Percentiles rank a stretch among this genome's conserved stretches.
phyloP scores from a whole-genome alignment of 2,797 vertebrate genomes.

The Cygnus olor region DNA sequence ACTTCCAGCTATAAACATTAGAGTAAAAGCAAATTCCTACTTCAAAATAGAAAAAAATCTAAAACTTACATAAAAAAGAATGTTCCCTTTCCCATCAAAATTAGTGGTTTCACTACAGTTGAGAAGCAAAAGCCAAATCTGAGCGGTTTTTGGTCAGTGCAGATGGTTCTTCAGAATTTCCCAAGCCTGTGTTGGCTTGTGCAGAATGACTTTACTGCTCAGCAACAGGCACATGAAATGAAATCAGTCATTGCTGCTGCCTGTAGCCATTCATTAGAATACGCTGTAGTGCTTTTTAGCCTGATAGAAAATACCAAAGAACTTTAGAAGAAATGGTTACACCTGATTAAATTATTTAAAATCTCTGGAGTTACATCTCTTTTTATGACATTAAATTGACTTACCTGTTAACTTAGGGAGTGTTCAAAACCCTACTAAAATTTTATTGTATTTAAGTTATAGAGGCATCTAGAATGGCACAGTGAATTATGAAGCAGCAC shows the following conservation, averaged over 20 bases:
- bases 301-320: slow-evolving; percentile 55
- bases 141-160: background rate
- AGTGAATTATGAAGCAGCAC: slow-evolving; percentile 66
- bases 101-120: background rate
- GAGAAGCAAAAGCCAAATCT: background rate
- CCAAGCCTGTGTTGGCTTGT: slow-evolving; percentile 6
- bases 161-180: slow-evolving; percentile 46
- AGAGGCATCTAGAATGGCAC: slow-evolving; percentile 61
- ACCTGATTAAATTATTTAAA: slow-evolving; percentile 77
- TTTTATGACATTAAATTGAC: slow-evolving; percentile 72
- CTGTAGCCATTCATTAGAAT: slow-evolving; percentile 45
- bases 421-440: slow-evolving; percentile 75
- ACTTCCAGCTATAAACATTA: background rate
- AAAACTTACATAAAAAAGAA: background rate
- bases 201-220: slow-evolving; percentile 38
- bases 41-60: background rate
- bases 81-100: background rate
- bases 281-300: slow-evolving; percentile 60
- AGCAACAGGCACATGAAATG: slow-evolving; percentile 16
- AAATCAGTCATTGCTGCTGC: slow-evolving; percentile 64
- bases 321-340: slow-evolving; percentile 69
- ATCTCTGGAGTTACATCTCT: slow-evolving; percentile 72
- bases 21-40: background rate
- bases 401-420: slow-evolving; percentile 76
- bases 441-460: slow-evolving; percentile 74